Base-by-base conservation (phyloP, 2,797 vertebrate species). In the Chelidonichthys spinosus region DNA sequence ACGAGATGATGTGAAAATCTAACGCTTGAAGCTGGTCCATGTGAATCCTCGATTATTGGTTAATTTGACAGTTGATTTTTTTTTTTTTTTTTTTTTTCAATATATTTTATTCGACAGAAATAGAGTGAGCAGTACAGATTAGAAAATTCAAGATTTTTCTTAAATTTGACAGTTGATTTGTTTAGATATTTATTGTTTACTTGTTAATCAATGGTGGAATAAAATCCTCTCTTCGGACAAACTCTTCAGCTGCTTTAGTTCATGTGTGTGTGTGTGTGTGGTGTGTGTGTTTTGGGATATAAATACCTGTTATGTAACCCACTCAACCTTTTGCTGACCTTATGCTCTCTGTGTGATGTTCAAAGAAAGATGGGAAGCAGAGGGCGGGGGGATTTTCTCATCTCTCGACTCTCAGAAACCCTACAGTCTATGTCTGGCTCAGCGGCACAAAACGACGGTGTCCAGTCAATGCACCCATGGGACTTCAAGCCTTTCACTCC, bases 241-340 rank as follows among this genome's bases (percentile, higher is more conserved):
- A 36, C 10, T 60, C 25, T 39, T 44, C 17, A 43, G 35, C 15
- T 61, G 7, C 6, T 32, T 40, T 15, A 5, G 5, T 18, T 50
- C 47, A 10, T 56, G 11, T 0, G 5, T 63, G n/a, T 43, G 17
- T 43, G 2, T 36, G 33, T 59, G 4, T 69, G 17, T 63, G 13
- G 15, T 62, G 18, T 59, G 47, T 63, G 25, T 69, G 17, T 63
- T 44, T 55, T 52, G 25, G n/a, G 39, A 39, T 79, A 66, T 63
- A 71, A 79, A 86, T 76, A 80, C 25, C 9, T 47, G 10, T 73
- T 36, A 40, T 54, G 7, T 37, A 63, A 59, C 36, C 6, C 18
- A 37, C 36, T 50, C 69, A 60, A 83, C 69, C 74, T 81, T 85
- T 78, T 15, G 43, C 7, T 87, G 70, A 83, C 74, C 68, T 74